Percentiles rank a stretch among this genome's conserved stretches.
phyloP scores from a whole-genome alignment of 2,113 vertebrate species.

The Takifugu flavidus region DNA sequence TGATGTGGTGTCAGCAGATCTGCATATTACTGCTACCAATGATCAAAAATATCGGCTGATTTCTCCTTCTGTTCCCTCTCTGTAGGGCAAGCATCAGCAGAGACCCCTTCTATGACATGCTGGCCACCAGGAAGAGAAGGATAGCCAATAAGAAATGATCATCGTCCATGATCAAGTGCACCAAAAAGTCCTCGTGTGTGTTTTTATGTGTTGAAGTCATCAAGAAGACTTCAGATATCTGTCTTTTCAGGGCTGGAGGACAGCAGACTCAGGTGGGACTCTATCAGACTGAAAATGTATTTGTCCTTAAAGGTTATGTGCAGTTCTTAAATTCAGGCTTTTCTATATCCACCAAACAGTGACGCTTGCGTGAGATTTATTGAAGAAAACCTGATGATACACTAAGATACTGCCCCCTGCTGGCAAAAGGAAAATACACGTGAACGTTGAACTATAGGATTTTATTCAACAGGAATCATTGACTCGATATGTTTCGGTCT shows the following conservation, averaged over 20 bases:
- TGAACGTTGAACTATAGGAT: slow-evolving; percentile 6
- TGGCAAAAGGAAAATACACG: slow-evolving; percentile 17
- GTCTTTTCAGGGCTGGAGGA: slow-evolving; percentile 20
- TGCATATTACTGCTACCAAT: neutral
- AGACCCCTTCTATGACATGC: slow-evolving; percentile 98
- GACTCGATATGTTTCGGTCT: neutral
- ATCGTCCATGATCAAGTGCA: neutral
- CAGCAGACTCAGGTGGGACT: slow-evolving; percentile 3
- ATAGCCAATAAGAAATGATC: slow-evolving; percentile 94
- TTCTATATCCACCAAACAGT: neutral
- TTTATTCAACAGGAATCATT: neutral
- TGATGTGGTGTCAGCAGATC: neutral
- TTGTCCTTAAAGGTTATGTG: neutral
- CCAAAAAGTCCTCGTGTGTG: slow-evolving; percentile 3
- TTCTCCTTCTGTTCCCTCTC: slow-evolving; percentile 8
- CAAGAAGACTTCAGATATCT: neutral
- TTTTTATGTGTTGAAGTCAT: neutral
- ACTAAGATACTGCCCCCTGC: slow-evolving; percentile 42
- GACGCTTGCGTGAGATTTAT: neutral
- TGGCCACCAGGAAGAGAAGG: slow-evolving; percentile 94
- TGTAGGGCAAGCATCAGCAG: slow-evolving; percentile 97
- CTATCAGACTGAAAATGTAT: neutral
- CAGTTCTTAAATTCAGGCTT: neutral
- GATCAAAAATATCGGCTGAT: neutral
- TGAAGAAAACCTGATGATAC: neutral